These are phyloP conservation scores for Aspidapion aeneum DNA, from an alignment of 2,888 invertebrate genomes.

Conservation along the genomic window DNA sequence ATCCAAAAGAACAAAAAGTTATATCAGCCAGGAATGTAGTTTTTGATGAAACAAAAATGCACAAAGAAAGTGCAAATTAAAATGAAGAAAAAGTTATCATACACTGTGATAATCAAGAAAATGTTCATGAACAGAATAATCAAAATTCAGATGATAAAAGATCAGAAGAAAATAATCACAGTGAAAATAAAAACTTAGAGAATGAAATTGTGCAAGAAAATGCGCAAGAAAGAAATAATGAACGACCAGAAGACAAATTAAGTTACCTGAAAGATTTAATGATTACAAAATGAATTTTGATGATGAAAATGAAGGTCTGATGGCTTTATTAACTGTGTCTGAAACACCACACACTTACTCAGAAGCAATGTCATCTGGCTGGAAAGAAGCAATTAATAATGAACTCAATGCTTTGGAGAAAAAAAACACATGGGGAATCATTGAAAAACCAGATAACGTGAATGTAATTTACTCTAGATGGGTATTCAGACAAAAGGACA, in stretches of 20 bases:
- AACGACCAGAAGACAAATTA: background rate
- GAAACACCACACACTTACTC: constrained; percentile 11
- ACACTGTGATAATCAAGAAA: too few relatives aligned
- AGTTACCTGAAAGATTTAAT: constrained; percentile 10
- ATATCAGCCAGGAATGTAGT: constrained; percentile 5
- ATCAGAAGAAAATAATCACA: background rate
- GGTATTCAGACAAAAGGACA: constrained; percentile 14
- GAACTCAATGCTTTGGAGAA: constrained; percentile 14
- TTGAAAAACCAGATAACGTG: constrained; percentile 3
- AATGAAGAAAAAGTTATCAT: too few relatives aligned
- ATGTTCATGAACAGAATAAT: too few relatives aligned
- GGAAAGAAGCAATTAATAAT: background rate
- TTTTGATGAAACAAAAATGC: constrained; percentile 9
- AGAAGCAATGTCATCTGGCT: constrained; percentile 15
- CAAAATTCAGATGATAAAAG: background rate
- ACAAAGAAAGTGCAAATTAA: background rate
- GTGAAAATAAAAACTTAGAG: background rate
- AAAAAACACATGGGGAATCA: constrained; percentile 18
- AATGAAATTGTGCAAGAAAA: background rate
- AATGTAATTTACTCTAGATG: constrained; percentile 14
- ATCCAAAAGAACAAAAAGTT: background rate
- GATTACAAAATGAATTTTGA: constrained; percentile 20
- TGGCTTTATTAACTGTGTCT: constrained; percentile 12
- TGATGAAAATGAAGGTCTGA: constrained; percentile 12
- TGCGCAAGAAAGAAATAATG: too few relatives aligned